Evolutionary conservation across 2,113 vertebrate genomes (phyloP).

Genomic region (Micronycteris hirsuta): DNA sequence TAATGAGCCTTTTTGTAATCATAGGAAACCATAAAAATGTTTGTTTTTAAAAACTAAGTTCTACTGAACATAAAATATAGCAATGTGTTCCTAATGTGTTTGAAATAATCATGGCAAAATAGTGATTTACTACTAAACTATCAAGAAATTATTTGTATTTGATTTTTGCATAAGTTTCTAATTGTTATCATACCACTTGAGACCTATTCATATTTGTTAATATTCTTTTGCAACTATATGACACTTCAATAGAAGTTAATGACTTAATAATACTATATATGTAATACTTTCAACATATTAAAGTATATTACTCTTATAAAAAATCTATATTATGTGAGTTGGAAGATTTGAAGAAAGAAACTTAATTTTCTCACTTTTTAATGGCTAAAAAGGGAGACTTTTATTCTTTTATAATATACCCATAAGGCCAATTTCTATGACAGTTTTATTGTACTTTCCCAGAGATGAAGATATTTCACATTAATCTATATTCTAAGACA

Average conservation of each 20-base stretch:
- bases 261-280: neutral
- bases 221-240: neutral
- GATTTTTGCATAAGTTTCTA: neutral
- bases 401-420: conserved; percentile 44
- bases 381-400: conserved; percentile 3
- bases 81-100: neutral
- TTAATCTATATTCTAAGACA: conserved; percentile 61
- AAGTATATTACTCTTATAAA: neutral
- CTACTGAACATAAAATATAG: neutral
- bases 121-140: neutral
- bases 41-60: neutral
- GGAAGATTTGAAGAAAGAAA: conserved; percentile 5
- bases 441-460: conserved; percentile 56
- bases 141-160: conserved; percentile 12
- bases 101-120: neutral
- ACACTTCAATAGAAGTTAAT: neutral
- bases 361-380: conserved; percentile 1
- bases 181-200: neutral
- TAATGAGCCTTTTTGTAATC: neutral
- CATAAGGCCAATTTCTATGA: conserved; percentile 59
- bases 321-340: neutral
- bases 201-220: neutral
- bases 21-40: neutral
- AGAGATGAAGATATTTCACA: conserved; percentile 46
- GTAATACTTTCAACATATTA: neutral